Base-by-base conservation (phyloP, 2,797 vertebrate genomes). In the Vespertilio murinus region DNA sequence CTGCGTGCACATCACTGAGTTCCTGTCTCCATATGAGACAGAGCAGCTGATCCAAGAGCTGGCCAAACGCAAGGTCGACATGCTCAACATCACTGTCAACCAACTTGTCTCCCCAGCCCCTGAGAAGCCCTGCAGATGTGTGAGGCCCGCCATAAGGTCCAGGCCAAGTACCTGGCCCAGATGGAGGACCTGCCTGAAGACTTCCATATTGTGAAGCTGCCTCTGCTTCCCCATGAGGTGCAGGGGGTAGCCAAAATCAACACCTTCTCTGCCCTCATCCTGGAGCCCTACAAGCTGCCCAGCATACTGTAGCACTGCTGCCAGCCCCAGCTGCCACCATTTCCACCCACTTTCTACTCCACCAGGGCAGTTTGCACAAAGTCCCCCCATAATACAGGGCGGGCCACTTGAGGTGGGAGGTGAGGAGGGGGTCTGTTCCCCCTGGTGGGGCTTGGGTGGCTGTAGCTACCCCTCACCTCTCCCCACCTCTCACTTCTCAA, bases 111-210 rank as follows among this genome's bases (percentile, higher is more conserved):
- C 99, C 97, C 99, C 99, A 0, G 99, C 99, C 6, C 95, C 96
- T 0, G 99, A 99, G 67, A 97, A 99, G 89, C 99, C 99, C 14
- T 99, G 99, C 97, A 99, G 97, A 99, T 99, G 99, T 99, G 99
- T 18, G 99, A 99, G 97, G 99, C 99, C 8, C 98, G 99, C 33
- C 99, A 99, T 98, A 99, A 99, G 98, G 99, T 99, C 94, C 99
- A 99, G 98, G 99, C 99, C 97, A 99, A 99, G 97, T 99, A 99
- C 97, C 98, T 99, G 95, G 99, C 99, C 98, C 99, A 99, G 99
- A 99, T 99, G 99, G 99, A 99, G 96, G 99, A 99, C 95, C 98
- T 99, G 28, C 99, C 99, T 69, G 99, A 99, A 98, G 99, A 99
- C 97, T 99, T 99, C 97, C 99, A 99, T 98, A 99, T 99, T 96